Evolutionary conservation across 2,888 invertebrate species (phyloP).

Genomic region (Phaonia tiefii): DNA sequence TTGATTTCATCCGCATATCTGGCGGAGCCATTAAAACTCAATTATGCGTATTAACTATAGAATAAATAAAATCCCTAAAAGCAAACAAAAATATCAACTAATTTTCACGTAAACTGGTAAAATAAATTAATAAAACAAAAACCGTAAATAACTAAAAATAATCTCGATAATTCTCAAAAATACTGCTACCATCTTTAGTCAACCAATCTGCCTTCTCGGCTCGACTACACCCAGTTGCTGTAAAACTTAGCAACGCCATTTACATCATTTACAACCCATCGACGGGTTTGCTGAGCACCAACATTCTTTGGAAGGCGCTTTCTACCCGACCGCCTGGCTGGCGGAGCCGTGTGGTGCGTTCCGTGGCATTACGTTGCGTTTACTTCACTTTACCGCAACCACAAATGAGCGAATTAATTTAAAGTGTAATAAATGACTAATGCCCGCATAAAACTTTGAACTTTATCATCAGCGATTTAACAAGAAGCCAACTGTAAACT

Average conservation of each 20-base stretch:
- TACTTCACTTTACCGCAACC: conserved; percentile 52
- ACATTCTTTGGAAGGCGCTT: not conserved
- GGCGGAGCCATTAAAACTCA: conserved; percentile 60
- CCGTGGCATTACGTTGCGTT: not conserved
- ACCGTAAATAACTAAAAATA: conserved; percentile 55
- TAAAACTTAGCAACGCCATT: conserved; percentile 8
- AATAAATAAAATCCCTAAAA: conserved; percentile 2
- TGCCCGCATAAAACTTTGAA: conserved; percentile 67
- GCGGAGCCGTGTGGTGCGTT: not conserved
- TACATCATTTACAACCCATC: conserved; percentile 24
- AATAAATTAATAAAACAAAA: conserved; percentile 42
- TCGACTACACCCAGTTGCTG: not conserved
- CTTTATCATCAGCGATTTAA: conserved; percentile 69
- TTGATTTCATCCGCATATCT: no score
- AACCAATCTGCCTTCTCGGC: not conserved
- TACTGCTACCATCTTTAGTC: conserved; percentile 20
- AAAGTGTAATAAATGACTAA: conserved; percentile 70
- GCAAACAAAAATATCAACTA: conserved; percentile 18
- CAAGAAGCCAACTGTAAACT: conserved; percentile 58
- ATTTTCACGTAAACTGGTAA: conserved; percentile 49
- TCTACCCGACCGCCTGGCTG: not conserved
- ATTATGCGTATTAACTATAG: conserved; percentile 50
- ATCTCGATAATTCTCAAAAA: conserved; percentile 53
- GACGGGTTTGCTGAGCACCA: not conserved
- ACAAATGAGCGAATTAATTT: conserved; percentile 70